These are phyloP conservation scores for Drosophila kohkoa DNA, from an alignment of 1,140 invertebrate species.

Conservation along the genomic window DNA sequence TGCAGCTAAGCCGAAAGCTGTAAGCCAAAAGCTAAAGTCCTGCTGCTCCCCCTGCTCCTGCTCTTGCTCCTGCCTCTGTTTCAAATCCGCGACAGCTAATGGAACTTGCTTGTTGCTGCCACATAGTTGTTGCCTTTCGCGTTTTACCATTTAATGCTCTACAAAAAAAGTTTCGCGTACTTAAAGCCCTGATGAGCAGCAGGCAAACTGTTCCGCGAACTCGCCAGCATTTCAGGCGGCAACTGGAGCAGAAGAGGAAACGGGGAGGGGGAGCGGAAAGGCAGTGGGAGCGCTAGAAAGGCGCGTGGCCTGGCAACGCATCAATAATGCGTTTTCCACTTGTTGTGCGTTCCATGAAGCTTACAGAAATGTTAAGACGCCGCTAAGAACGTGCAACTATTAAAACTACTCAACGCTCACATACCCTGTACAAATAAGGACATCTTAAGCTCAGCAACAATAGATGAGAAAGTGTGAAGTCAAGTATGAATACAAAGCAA, in stretches of 20 bases:
- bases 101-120: conserved; percentile 69
- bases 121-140: conserved; percentile 44
- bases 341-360: conserved; percentile 47
- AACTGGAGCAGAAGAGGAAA: not conserved
- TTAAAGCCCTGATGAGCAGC: conserved; percentile 21
- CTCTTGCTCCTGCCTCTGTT: conserved; percentile 2
- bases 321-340: conserved; percentile 69
- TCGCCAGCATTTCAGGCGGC: too few relatives aligned
- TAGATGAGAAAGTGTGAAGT: too few relatives aligned
- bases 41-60: not conserved
- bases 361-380: conserved; percentile 44
- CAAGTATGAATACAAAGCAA: too few relatives aligned
- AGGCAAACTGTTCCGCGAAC: not conserved
- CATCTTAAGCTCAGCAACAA: too few relatives aligned
- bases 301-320: conserved; percentile 65
- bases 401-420: not conserved
- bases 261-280: not conserved
- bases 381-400: not conserved
- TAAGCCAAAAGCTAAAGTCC: conserved; percentile 30
- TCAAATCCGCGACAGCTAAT: conserved; percentile 64
- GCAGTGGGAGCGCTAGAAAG: not conserved
- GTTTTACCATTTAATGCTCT: conserved; percentile 40
- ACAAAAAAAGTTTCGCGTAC: conserved; percentile 33
- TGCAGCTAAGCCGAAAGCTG: conserved; percentile 45
- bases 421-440: not conserved